Base-by-base conservation (phyloP, 1,140 invertebrate species). In the Wasmannia auropunctata region DNA sequence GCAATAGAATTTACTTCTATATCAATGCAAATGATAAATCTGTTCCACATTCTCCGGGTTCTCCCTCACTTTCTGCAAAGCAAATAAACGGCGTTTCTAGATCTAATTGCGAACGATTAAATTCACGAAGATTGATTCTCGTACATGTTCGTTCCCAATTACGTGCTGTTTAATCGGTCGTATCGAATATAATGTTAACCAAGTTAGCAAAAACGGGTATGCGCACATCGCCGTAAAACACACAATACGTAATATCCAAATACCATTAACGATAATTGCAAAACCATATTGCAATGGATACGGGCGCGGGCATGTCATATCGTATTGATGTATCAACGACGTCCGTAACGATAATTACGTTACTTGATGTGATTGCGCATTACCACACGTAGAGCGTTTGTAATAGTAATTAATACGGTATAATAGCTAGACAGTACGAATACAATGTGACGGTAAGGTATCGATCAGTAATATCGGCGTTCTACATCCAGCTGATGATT, bases 391-490 rank as follows among this genome's bases (percentile, higher is more conserved):
- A 43, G 31, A 72, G 51, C 74, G 67, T 89, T 87, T 56, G 72
- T 34, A 79, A 86, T 37, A 67, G 74, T 67, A 77, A 90, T 88
- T 90, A 90, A 84, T 89, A 87, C 28, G 54, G 51, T 89, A 74
- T 86, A 87, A 89, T 87, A 51, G 58, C 62, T 37, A 51, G 74
- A 87, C 58, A 87, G 56, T 43, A 79, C 62, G 46, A 84, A 87
- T 84, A 84, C 54, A 58, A 63, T 34, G 37, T 76, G 51, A 22
- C 46, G 63, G 40, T 74, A 54, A 80, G 5, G n/a, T 67, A 84
- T 90, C 49, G 58, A 87, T 84, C 25, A 43, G 11, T 22, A 54
- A 69, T 54, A 83, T 58, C 6, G 2, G 3, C 11, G 19, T 51
- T 8, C 28, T 37, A 60, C 0, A 25, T 34, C 19, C 14, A 46